Base-by-base conservation (phyloP, 2,888 invertebrate genomes). In the Dicycla oo region DNA sequence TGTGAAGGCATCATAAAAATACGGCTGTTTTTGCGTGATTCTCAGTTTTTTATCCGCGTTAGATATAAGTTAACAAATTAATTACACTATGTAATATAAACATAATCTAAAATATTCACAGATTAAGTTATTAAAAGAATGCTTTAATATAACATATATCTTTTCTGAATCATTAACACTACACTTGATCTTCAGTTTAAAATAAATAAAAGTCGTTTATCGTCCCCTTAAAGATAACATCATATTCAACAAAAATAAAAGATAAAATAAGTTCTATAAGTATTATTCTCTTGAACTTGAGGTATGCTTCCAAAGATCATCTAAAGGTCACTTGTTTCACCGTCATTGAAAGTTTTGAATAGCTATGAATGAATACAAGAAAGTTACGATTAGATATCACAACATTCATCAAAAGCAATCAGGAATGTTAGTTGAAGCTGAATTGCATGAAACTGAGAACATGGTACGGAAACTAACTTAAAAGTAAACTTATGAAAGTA, bases 261-360 rank as follows among this genome's bases (percentile, higher is more conserved):
- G n/a, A n/a, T n/a, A n/a, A n/a, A n/a, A 71, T 43, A 71, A 64
- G 26, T 58, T 64, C 23, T 58, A 7, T 20, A 43, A 26, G n/a
- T 58, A 64, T 43, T 69, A 49, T 56, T 67, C 43, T 77, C 26
- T 26, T 47, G 18, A 77, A 70, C 56, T 78, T 43, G 34, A 45
- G 26, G 30, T 51, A 57, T 43, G 40, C 47, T 73, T 51, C 45
- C 18, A 75, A 78, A 75, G 78, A 40, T 72, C 51, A 53, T 23
- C 40, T 20, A 15, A 49, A 67, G 56, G 49, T 26, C 30, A 49
- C 10, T 47, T 62, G 30, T 63, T 78, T 40, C 18, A 10, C 8
- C 10, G 34, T 26, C 45, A 26, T 49, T 10, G 13, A 23, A 51
- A 53, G 43, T 78, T 78, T 45, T 26, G 23, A 38, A 30, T 51